These are phyloP conservation scores for Coracias cyanogaster DNA, from an alignment of 2,797 vertebrate species.

Conservation along the genomic window DNA sequence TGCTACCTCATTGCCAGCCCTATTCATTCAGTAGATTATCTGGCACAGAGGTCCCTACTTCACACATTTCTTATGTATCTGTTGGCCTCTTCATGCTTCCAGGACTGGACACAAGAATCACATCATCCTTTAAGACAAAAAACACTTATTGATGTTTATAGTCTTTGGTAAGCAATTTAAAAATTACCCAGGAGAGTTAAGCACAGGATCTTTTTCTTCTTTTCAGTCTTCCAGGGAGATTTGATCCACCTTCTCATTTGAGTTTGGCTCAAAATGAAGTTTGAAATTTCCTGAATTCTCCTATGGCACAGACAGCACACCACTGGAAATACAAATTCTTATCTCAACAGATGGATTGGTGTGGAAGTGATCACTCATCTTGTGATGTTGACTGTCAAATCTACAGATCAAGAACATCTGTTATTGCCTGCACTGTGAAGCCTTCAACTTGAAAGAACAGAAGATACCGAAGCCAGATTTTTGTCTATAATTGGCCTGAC, in stretches of 20 bases:
- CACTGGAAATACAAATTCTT: background rate
- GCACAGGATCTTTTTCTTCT: background rate
- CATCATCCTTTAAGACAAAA: background rate
- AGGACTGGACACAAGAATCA: background rate
- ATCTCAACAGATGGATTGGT: background rate
- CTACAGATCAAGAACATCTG: background rate
- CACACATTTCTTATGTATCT: background rate
- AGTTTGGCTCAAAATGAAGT: background rate
- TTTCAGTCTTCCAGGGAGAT: background rate
- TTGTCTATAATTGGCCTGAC: background rate
- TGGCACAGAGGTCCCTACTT: background rate
- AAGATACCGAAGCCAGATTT: background rate
- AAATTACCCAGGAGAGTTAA: background rate
- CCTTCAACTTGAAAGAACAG: background rate
- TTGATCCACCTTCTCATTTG: background rate
- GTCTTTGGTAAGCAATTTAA: background rate
- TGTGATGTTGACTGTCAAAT: constrained; percentile 30
- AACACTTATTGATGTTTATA: background rate
- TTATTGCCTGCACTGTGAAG: background rate
- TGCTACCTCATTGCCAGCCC: background rate
- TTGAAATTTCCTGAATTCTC: background rate
- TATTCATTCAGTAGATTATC: background rate
- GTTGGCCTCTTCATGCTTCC: background rate
- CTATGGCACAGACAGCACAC: background rate
- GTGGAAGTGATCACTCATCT: constrained; percentile 1